Evolutionary conservation across 2,113 vertebrate genomes (phyloP).

Genomic region (Ramphastos sulfuratus): DNA sequence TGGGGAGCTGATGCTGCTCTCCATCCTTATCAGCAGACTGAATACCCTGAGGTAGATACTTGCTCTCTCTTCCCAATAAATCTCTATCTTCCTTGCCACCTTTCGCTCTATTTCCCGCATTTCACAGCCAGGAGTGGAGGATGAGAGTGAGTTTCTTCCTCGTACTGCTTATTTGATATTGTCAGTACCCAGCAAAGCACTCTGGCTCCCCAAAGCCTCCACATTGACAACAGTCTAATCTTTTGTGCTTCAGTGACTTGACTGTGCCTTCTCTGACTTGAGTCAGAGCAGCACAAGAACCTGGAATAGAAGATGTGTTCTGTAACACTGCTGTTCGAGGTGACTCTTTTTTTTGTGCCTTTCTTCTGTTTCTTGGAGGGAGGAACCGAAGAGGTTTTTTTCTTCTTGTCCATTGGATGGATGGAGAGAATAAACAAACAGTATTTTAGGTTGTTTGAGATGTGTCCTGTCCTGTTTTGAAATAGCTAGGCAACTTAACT

Average conservation of each 20-base stretch:
- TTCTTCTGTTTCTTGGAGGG: background rate
- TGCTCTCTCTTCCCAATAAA: background rate
- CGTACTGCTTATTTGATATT: background rate
- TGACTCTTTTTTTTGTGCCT: background rate
- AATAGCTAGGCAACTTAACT: background rate
- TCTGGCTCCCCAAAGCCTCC: background rate
- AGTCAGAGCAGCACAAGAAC: background rate
- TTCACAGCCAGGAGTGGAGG: background rate
- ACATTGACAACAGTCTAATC: background rate
- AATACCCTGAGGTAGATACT: too few species aligned
- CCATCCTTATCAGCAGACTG: too few species aligned
- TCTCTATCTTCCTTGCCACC: background rate
- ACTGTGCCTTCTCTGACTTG: background rate
- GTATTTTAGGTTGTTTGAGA: background rate
- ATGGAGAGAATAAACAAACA: background rate
- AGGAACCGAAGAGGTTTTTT: background rate
- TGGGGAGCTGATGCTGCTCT: too few species aligned
- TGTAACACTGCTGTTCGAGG: background rate
- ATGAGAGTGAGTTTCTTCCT: background rate
- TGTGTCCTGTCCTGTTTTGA: fast-evolving
- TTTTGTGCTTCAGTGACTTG: background rate
- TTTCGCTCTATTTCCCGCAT: background rate
- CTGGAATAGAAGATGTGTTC: background rate
- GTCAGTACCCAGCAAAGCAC: background rate
- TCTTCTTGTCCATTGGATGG: background rate